Evolutionary conservation across 1,140 invertebrate genomes (phyloP).

Genomic region (Heliconius congener): DNA sequence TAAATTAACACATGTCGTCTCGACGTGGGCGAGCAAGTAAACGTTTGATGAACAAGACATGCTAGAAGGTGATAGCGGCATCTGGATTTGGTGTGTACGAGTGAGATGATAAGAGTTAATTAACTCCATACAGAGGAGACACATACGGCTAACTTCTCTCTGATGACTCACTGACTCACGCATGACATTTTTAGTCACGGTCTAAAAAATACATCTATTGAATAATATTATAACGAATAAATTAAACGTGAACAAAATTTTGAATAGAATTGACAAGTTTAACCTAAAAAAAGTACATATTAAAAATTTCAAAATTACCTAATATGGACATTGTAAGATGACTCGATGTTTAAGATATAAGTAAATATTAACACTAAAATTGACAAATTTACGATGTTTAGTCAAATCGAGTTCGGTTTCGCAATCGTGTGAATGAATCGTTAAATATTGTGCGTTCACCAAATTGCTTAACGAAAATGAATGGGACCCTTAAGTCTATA

Average conservation of each 20-base stretch:
- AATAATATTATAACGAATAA: constrained; percentile 21
- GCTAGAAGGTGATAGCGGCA: constrained; percentile 56
- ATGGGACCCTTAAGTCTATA: constrained; percentile 69
- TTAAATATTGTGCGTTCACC: constrained; percentile 72
- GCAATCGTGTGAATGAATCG: constrained; percentile 72
- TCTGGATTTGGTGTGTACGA: constrained; percentile 45
- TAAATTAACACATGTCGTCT: constrained; percentile 70
- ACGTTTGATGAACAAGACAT: constrained; percentile 47
- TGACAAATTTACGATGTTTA: constrained; percentile 42
- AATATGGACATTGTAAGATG: neutral
- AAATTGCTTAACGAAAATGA: constrained; percentile 79
- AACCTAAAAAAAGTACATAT: neutral
- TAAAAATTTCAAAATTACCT: neutral
- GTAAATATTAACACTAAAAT: constrained; percentile 40
- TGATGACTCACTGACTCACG: constrained; percentile 60
- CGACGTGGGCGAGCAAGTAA: constrained; percentile 53
- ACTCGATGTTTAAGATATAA: constrained; percentile 25
- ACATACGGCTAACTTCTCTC: constrained; percentile 57
- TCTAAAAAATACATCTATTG: constrained; percentile 45
- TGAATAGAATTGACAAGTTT: neutral
- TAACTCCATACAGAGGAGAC: constrained; percentile 46
- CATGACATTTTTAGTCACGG: constrained; percentile 61
- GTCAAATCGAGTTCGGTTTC: constrained; percentile 49
- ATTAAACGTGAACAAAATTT: constrained; percentile 7
- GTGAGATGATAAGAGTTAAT: constrained; percentile 58